These are phyloP conservation scores for Sciaenops ocellatus DNA, from an alignment of 2,797 vertebrate species.

Conservation along the genomic window DNA sequence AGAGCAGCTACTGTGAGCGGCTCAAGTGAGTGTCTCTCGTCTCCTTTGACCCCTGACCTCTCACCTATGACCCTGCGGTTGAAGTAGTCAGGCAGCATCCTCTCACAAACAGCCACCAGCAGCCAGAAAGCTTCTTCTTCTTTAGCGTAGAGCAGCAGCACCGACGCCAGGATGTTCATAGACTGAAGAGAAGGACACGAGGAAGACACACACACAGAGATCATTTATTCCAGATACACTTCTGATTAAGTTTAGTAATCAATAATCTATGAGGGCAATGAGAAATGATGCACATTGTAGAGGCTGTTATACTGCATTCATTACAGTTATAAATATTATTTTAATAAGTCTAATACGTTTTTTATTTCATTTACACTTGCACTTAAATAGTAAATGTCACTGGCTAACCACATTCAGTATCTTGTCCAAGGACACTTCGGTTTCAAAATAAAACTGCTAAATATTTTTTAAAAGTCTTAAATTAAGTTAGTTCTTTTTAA, in stretches of 20 bases:
- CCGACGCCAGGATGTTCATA: constrained; percentile 98
- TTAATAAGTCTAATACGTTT: too few species aligned
- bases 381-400: too few species aligned
- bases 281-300: background rate
- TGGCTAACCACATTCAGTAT: too few species aligned
- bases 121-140: constrained; percentile 99
- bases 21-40: background rate
- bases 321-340: background rate
- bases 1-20: background rate
- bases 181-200: constrained; percentile 82
- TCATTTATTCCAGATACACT: background rate
- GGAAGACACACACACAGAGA: background rate
- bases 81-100: constrained; percentile 98
- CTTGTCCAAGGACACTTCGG: too few species aligned
- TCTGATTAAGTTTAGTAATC: background rate
- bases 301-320: background rate
- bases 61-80: constrained; percentile 96
- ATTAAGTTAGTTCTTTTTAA: background rate
- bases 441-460: background rate
- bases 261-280: background rate
- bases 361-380: too few species aligned
- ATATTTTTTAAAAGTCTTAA: background rate
- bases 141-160: constrained; percentile 93
- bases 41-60: constrained; percentile 41
- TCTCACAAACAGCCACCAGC: constrained; percentile 95